Conservation (phyloP, 2,113 vertebrate species). For the Ictidomys tridecemlineatus region DNA sequence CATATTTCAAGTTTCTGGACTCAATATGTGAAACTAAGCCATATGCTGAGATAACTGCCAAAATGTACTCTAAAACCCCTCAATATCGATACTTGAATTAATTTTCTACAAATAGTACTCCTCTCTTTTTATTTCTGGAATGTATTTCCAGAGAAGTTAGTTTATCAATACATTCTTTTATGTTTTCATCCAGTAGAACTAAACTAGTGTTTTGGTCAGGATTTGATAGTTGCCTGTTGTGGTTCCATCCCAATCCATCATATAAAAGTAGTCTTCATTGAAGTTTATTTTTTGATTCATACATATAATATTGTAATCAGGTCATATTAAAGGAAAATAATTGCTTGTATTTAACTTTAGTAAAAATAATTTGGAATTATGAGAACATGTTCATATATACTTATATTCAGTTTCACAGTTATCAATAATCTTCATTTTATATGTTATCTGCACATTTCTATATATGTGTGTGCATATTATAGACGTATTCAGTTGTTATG, state of each 20-base stretch:
- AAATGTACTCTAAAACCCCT: background rate
- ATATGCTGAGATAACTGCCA: background rate
- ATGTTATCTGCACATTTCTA: background rate
- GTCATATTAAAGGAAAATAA: background rate
- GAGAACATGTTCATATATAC: background rate
- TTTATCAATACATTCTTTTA: background rate
- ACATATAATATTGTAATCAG: background rate
- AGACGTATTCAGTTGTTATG: background rate
- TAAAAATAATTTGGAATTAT: constrained; percentile 23
- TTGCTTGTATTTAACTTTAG: constrained; percentile 25
- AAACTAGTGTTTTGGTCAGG: background rate
- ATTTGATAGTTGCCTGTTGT: background rate
- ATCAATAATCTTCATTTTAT: background rate
- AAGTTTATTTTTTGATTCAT: background rate
- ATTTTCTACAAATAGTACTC: background rate
- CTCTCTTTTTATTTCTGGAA: background rate
- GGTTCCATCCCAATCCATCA: background rate
- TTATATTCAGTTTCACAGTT: background rate
- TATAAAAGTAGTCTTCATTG: background rate
- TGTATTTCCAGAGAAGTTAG: background rate
- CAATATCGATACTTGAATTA: background rate
- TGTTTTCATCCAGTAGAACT: background rate
- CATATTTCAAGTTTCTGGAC: background rate
- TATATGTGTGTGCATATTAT: background rate
- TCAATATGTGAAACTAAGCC: background rate